Conservation (phyloP, 2,113 vertebrate genomes). For the Neoarius graeffei region DNA sequence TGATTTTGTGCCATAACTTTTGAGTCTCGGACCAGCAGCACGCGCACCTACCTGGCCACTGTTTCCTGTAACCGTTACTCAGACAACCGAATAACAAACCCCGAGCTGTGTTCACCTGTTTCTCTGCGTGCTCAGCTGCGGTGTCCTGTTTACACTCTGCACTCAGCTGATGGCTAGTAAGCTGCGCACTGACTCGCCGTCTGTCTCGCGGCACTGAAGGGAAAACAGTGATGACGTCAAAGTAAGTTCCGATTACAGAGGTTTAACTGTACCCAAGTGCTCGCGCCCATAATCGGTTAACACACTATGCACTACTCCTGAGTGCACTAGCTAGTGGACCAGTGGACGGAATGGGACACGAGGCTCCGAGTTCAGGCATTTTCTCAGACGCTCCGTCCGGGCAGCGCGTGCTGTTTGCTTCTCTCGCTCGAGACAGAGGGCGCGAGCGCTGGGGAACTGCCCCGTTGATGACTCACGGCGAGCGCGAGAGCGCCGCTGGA, state of each 20-base stretch:
- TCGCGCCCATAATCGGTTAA: not conserved
- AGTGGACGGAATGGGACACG: not conserved
- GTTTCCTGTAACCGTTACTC: not conserved
- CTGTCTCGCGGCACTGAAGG: not conserved
- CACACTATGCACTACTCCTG: not conserved
- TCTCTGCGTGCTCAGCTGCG: not conserved
- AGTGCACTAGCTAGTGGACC: not conserved
- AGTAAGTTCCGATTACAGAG: not conserved
- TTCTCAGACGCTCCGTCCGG: not conserved
- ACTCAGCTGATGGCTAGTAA: not conserved
- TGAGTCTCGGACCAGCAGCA: not conserved
- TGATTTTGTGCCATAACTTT: too few relatives aligned
- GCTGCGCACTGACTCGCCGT: not conserved
- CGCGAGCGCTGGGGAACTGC: not conserved
- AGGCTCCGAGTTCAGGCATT: not conserved
- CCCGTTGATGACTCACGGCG: slow-evolving; percentile 1
- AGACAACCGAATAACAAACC: not conserved
- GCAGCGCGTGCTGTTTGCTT: slow-evolving; percentile 8
- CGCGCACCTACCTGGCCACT: not conserved
- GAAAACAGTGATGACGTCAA: not conserved
- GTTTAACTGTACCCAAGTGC: not conserved
- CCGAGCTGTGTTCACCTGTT: not conserved
- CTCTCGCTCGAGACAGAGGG: not conserved
- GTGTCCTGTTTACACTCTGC: not conserved
- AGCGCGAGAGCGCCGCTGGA: slow-evolving; percentile 25